phyloP scores from a whole-genome alignment of 1,140 invertebrate genomes.

The Camponotus pennsylvanicus region DNA sequence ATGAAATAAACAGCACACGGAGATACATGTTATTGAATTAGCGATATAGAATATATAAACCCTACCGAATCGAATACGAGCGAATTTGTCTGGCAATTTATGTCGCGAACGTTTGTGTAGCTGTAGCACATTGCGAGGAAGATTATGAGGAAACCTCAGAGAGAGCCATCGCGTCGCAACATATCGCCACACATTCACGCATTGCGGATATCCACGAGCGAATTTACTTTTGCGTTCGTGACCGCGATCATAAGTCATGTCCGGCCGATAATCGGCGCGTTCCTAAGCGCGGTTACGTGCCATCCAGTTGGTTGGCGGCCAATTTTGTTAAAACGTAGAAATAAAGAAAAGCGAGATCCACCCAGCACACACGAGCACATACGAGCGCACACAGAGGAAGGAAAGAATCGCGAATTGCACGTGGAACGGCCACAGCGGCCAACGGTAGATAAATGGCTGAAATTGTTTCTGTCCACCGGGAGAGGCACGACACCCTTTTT shows the following conservation, averaged over 20 bases:
- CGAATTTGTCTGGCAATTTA: constrained; percentile 20
- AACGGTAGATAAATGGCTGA: constrained; percentile 58
- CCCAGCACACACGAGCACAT: no score
- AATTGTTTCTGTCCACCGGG: constrained; percentile 69
- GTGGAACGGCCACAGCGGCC: constrained; percentile 1
- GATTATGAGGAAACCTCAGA: constrained; percentile 20
- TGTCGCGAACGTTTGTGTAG: not conserved
- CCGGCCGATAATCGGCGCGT: constrained; percentile 57
- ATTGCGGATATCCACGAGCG: constrained; percentile 18
- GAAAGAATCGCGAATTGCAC: constrained; percentile 42
- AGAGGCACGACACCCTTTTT: constrained; percentile 52
- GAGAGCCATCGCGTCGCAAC: constrained; percentile 16
- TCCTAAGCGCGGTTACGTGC: constrained; percentile 48
- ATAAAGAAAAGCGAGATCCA: constrained; percentile 19
- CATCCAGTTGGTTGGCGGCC: constrained; percentile 58
- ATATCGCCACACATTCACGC: constrained; percentile 5
- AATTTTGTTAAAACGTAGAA: constrained; percentile 45
- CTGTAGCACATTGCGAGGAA: not conserved
- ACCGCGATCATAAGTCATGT: constrained; percentile 57
- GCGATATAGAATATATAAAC: not conserved
- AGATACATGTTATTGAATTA: not conserved
- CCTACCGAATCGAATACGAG: not conserved
- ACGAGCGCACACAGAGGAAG: no score
- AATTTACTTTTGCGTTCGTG: constrained; percentile 31
- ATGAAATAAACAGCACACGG: not conserved